These are phyloP conservation scores for Hyposoter didymator DNA, from an alignment of 2,888 invertebrate genomes.

Conservation along the genomic window DNA sequence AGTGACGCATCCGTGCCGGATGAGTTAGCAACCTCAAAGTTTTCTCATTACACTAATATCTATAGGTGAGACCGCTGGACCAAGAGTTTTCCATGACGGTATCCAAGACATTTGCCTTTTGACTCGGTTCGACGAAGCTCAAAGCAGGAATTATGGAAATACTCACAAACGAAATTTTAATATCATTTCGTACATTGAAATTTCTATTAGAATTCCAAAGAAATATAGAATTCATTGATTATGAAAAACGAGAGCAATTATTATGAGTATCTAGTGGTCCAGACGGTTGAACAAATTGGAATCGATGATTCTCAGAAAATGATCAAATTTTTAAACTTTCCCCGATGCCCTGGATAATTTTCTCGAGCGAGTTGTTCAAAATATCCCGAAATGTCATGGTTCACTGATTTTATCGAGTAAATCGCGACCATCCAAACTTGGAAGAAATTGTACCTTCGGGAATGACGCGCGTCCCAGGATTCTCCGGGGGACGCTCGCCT, in stretches of 20 bases:
- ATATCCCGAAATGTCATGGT: background rate
- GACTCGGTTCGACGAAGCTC: slow-evolving; percentile 5
- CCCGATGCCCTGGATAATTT: background rate
- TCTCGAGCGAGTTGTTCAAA: background rate
- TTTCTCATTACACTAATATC: slow-evolving; percentile 58
- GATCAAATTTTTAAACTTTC: background rate
- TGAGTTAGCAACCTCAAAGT: slow-evolving; percentile 61
- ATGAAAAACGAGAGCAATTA: background rate
- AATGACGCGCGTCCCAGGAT: background rate
- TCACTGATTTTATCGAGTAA: background rate
- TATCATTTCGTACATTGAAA: background rate
- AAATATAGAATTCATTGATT: background rate
- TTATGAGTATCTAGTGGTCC: background rate
- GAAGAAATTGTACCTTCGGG: background rate
- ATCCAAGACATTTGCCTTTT: slow-evolving; percentile 14
- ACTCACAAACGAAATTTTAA: background rate
- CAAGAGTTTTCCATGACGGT: slow-evolving; percentile 55
- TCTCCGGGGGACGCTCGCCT: too few relatives aligned
- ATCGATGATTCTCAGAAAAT: background rate
- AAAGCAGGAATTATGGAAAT: background rate
- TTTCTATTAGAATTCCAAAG: background rate
- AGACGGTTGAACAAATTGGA: background rate
- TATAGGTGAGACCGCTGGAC: slow-evolving; percentile 36
- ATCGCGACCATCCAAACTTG: background rate
- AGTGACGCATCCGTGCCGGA: slow-evolving; percentile 52